Percentiles rank a stretch among this genome's conserved stretches.
Conservation (phyloP, 2,797 vertebrate species). For the Merluccius polli region DNA sequence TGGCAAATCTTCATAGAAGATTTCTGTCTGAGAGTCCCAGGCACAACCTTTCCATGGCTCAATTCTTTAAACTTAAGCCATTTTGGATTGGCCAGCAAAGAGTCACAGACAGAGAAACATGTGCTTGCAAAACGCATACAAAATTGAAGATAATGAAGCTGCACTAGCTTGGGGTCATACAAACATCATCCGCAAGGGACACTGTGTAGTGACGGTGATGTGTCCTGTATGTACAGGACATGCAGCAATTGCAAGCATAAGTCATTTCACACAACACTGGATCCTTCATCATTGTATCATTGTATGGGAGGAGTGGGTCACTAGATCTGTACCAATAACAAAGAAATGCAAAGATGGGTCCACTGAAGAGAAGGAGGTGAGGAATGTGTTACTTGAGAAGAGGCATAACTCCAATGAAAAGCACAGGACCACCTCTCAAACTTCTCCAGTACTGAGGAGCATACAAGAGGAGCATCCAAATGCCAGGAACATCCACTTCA, state of each 20-base stretch:
- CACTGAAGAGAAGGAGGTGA: too few relatives aligned
- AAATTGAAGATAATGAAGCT: conserved; percentile 10
- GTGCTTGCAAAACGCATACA: conserved; percentile 9
- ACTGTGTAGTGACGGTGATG: too few relatives aligned
- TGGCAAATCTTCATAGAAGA: conserved; percentile 10
- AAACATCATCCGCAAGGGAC: too few relatives aligned
- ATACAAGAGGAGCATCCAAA: conserved; percentile 6
- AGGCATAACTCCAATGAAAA: too few relatives aligned
- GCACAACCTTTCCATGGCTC: conserved; percentile 4
- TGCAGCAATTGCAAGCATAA: not conserved
- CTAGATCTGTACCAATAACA: conserved; percentile 2
- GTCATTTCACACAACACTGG: not conserved
- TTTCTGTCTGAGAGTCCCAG: conserved; percentile 5
- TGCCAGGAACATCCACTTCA: not conserved
- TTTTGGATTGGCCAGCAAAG: conserved; percentile 13
- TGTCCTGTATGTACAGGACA: conserved; percentile 11
- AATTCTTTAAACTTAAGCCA: conserved; percentile 10
- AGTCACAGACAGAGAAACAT: conserved; percentile 13
- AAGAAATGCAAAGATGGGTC: not conserved
- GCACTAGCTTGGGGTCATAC: conserved; percentile 8
- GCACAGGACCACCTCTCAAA: too few relatives aligned
- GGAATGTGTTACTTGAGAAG: too few relatives aligned
- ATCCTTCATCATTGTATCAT: conserved; percentile 2
- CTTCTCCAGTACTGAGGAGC: not conserved
- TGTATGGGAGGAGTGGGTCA: conserved; percentile 11